Evolutionary conservation across 64 coral and sea anemone species (phyloP).

Genomic region (Montipora efflorescens): DNA sequence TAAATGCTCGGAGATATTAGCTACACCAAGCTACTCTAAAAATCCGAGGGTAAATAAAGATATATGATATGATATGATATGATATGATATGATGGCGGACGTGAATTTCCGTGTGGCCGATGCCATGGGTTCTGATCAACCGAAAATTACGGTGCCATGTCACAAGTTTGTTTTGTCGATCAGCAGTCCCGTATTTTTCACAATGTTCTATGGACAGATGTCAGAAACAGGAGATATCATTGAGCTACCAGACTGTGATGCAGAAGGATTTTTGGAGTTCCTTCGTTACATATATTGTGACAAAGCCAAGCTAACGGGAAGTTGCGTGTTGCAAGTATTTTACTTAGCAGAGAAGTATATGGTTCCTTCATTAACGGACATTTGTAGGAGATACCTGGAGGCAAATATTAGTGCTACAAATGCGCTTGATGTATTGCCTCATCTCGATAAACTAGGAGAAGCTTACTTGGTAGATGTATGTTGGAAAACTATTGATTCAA

Average conservation of each 20-base stretch:
- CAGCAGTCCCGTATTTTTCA: neutral
- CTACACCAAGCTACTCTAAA: no score
- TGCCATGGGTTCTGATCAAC: neutral
- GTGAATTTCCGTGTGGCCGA: neutral
- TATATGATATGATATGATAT: no score
- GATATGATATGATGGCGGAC: no score
- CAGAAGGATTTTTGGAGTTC: conserved; percentile 21
- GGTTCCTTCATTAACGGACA: neutral
- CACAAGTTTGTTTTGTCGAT: conserved; percentile 20
- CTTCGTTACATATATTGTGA: conserved; percentile 22
- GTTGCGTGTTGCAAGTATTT: conserved; percentile 17
- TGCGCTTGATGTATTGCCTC: conserved; percentile 1
- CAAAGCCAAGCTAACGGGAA: neutral
- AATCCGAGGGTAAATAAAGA: no score
- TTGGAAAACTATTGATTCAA: conserved; percentile 8
- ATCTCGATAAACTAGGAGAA: neutral
- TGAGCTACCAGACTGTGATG: neutral
- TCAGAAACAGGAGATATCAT: neutral
- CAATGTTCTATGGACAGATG: conserved; percentile 19
- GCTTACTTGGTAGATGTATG: neutral
- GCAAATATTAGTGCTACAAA: conserved; percentile 9
- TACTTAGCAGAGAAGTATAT: conserved; percentile 29
- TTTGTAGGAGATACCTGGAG: neutral
- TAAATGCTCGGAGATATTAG: no score
- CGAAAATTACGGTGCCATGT: neutral